Evolutionary conservation across 1,140 invertebrate genomes (phyloP).

Genomic region (Zaprionus ghesquierei): DNA sequence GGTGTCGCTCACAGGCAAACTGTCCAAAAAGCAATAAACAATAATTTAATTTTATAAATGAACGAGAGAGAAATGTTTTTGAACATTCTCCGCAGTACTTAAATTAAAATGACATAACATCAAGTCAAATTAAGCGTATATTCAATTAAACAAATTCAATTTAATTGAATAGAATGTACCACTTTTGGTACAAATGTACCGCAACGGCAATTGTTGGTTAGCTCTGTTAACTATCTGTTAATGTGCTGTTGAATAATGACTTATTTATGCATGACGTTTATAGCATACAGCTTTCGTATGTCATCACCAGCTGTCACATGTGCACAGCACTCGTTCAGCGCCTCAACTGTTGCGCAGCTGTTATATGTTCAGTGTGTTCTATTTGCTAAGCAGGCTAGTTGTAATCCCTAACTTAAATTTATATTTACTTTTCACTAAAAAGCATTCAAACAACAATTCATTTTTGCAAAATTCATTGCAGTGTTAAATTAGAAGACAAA

Average conservation of each 20-base stretch:
- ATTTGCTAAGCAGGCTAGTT: conserved; percentile 43
- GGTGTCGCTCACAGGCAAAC: not conserved
- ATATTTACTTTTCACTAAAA: conserved; percentile 57
- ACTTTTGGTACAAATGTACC: not conserved
- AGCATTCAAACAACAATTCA: conserved; percentile 36
- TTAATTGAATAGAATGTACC: not conserved
- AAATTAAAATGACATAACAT: no score
- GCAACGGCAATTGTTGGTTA: not conserved
- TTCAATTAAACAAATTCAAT: not conserved
- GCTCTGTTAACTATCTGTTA: not conserved
- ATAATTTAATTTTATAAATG: not conserved
- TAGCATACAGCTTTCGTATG: conserved; percentile 14
- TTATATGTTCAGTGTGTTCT: conserved; percentile 13
- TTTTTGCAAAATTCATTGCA: conserved; percentile 68
- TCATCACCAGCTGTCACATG: conserved; percentile 25
- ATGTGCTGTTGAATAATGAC: not conserved
- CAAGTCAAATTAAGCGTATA: not conserved
- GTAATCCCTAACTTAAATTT: conserved; percentile 36
- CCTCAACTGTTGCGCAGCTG: conserved; percentile 27
- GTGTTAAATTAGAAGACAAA: conserved; percentile 54
- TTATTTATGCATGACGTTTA: not conserved
- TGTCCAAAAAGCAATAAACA: not conserved
- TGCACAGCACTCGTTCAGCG: not conserved
- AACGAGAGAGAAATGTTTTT: not conserved
- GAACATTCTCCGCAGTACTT: not conserved